Evolutionary conservation across 2,888 invertebrate species (phyloP), one percentile per base, ranked within the genome.

Genomic region (Pandemis heparana): DNA sequence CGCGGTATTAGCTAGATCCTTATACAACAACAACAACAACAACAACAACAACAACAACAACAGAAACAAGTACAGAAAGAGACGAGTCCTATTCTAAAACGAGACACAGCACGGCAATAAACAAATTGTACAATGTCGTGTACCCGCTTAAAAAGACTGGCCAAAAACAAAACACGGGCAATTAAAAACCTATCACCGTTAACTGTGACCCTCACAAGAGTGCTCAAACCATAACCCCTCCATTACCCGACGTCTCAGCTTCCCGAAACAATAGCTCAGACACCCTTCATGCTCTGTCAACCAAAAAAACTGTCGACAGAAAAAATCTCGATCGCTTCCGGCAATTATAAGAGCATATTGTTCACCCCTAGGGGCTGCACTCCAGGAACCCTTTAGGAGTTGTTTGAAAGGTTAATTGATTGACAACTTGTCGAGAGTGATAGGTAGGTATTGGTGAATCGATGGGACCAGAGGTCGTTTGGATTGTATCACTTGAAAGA

Each of bases 251-350:
- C 38, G 39, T 38, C 14, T 60, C 61, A 41, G 39, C 39, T 43
- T 8, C 10, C n/a, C 16, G 6, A 48, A 68, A 73, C 73, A 72
- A 72, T 67, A 3, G 64, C 70, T n/a, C 12, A 39, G 10, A 14
- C 23, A 53, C 39, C 23, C 72, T 48, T 48, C 70, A 18, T 56
- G 78, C 72, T 70, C 72, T 77, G 70, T 77, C 77, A 77, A 62
- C 71, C 78, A 76, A 75, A 82, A 81, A 82, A 81, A 80, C 60
- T 81, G 83, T 81, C 81, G 83, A 80, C 79, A 75, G 71, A 77
- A 53, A 79, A 69, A 48, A 60, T 38, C 46, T 61, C 16, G 78
- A 76, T 78, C 78, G 77, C 80, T 83, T 82, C 81, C 82, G 81
- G 76, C 80, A 76, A 82, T 82, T 80, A 82, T 7, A 43, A 53